Base-by-base conservation (phyloP, 2,797 vertebrate genomes). In the Emys orbicularis region DNA sequence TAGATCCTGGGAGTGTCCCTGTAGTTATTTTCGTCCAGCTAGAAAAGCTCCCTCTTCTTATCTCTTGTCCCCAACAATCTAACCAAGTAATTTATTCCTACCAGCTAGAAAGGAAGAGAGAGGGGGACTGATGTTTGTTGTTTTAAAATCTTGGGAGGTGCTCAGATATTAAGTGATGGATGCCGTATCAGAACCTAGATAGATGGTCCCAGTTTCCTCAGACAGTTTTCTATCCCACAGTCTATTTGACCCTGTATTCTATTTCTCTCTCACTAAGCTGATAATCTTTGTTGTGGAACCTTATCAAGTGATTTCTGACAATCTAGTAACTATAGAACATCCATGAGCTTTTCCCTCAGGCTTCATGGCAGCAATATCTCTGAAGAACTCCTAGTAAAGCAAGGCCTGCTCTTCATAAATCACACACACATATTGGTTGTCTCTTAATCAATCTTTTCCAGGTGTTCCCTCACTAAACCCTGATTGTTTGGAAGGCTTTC, bases 381-480 rank as follows among this genome's bases (percentile, higher is more conserved):
- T 90, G 94, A 52, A 96, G 94, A 97, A 93, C 96, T 96, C 96
- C 95, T 95, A 79, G 94, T 97, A 87, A 97, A 97, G 92, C 84
- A 84, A 88, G 96, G 89, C 80, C 96, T 94, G 79, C 97, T 93
- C 95, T 89, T 98, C 97, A 82, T 98, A 97, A 98, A 98, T 98
- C 98, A 98, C 92, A 11, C 49, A 12, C 91, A 82, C 89, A 21
- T 82, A 77, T 12, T 77, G 95, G 88, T 94, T 13, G 82, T 90
- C 97, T 98, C 97, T 96, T 98, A 94, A 98, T 98, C 98, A 98
- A 98, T 98, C 98, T 98, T 98, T 96, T 97, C 98, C 98, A 98
- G 98, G 97, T 98, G 98, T 98, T 97, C 97, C 94, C 95, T 96
- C 96, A 81, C 90, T 96, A 97, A 94, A 61, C 91, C 92, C 96